Evolutionary conservation across 2,113 vertebrate genomes (phyloP).

Genomic region (Eclectus roratus): DNA sequence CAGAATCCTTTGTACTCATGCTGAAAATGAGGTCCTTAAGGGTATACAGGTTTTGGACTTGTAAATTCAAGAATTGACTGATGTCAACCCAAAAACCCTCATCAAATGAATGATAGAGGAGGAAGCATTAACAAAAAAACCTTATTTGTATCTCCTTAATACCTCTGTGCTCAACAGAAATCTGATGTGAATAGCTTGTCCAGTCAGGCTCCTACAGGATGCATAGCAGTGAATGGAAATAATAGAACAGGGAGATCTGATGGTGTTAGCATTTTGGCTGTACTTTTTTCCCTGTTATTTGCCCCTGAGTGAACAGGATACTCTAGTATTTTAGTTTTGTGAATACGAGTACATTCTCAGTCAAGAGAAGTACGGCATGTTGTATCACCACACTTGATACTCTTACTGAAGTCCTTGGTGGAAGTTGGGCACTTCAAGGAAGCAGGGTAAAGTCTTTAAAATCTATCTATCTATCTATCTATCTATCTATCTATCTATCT

Average conservation of each 20-base stretch:
- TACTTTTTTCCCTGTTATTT: not conserved
- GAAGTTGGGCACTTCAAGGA: not conserved
- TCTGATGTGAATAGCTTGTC: rapidly evolving
- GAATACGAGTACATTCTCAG: not conserved
- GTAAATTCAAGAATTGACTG: not conserved
- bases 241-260: not conserved
- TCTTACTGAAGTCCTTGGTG: not conserved
- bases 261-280: not conserved
- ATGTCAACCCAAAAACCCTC: not conserved
- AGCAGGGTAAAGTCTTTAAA: rapidly evolving
- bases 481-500: too few species aligned
- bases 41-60: not conserved
- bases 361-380: not conserved
- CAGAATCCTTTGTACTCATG: not conserved
- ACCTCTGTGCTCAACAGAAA: not conserved
- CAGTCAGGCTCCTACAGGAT: not conserved
- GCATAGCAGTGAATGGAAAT: not conserved
- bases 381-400: too few species aligned
- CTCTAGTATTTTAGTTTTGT: not conserved
- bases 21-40: not conserved
- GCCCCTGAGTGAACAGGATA: not conserved
- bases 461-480: too few species aligned
- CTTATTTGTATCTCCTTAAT: not conserved
- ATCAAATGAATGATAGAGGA: not conserved
- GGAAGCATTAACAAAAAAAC: not conserved